Percentiles rank a stretch among this genome's conserved stretches.
Evolutionary conservation across 2,797 vertebrate species (phyloP).

Genomic region (Sternotherus odoratus): DNA sequence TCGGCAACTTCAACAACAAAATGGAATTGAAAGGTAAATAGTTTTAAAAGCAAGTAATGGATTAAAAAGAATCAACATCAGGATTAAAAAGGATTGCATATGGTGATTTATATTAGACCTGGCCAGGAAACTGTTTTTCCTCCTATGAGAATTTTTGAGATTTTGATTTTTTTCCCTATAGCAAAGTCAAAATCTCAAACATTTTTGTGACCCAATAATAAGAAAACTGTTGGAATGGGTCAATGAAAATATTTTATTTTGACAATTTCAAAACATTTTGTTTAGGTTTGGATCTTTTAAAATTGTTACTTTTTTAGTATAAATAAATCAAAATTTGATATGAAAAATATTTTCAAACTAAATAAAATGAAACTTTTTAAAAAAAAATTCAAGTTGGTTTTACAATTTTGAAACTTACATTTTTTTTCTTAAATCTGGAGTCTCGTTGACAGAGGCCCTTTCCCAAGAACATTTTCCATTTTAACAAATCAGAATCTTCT

Average conservation of each 20-base stretch:
- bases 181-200: background rate
- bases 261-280: background rate
- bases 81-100: background rate
- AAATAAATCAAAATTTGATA: background rate
- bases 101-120: too few species aligned
- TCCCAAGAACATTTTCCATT: background rate
- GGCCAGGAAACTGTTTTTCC: too few species aligned
- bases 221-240: background rate
- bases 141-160: too few species aligned
- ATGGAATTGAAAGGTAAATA: background rate
- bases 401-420: background rate
- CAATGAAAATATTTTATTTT: background rate
- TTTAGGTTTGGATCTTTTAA: background rate
- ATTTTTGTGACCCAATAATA: background rate
- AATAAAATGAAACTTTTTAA: background rate
- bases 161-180: too few species aligned
- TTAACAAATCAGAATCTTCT: background rate
- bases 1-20: background rate
- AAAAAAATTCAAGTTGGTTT: background rate
- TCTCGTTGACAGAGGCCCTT: background rate
- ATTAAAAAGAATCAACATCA: background rate
- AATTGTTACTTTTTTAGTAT: background rate
- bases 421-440: background rate
- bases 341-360: background rate
- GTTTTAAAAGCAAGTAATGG: background rate